phyloP scores from a whole-genome alignment of 2,113 vertebrate genomes.

The Alligator sinensis region DNA sequence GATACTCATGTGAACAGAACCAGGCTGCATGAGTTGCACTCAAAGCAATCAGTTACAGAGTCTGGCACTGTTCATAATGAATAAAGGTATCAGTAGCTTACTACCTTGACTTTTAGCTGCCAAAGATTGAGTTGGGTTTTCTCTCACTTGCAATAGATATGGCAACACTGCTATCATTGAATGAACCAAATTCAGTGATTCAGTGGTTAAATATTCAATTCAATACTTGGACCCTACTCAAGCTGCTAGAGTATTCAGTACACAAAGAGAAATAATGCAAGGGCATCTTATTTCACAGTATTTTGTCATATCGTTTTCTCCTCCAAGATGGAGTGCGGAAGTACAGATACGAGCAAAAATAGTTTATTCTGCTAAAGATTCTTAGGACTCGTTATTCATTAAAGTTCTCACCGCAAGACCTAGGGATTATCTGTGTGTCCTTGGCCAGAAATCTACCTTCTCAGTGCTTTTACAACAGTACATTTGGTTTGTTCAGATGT shows the following conservation, averaged over 20 bases:
- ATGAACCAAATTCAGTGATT: not conserved
- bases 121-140: not conserved
- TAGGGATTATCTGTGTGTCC: not conserved
- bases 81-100: conserved; percentile 2
- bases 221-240: not conserved
- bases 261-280: not conserved
- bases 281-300: not conserved
- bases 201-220: not conserved
- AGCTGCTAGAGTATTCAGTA: not conserved
- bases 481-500: not conserved
- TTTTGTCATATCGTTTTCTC: not conserved
- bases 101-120: conserved; percentile 25
- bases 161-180: not conserved
- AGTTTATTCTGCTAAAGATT: not conserved
- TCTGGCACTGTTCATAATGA: not conserved
- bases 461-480: not conserved
- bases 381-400: not conserved
- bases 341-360: accelerated
- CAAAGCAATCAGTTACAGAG: not conserved
- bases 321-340: accelerated
- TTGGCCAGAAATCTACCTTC: not conserved
- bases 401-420: not conserved
- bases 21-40: not conserved
- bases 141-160: not conserved
- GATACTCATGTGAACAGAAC: not conserved